These are phyloP conservation scores for Allacma fusca DNA, from an alignment of 2,888 invertebrate species.

Conservation along the genomic window DNA sequence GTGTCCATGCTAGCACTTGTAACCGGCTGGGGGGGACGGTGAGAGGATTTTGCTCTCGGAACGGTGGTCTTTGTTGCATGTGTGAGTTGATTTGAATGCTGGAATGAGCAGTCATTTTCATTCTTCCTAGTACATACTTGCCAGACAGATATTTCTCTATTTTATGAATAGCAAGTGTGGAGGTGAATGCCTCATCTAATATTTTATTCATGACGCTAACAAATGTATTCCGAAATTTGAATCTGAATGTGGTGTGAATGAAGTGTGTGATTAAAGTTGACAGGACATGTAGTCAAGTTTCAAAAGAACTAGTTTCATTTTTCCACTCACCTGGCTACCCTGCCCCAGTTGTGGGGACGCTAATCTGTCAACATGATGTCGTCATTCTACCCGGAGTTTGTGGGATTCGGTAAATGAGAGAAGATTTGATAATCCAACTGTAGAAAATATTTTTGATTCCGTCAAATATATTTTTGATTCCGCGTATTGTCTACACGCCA, in stretches of 20 bases:
- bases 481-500: no score
- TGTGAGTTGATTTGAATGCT: conserved; percentile 47
- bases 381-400: conserved; percentile 58
- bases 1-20: conserved; percentile 53
- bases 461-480: not conserved
- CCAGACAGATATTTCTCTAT: no score
- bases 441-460: not conserved
- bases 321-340: conserved; percentile 60
- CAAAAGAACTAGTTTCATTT: conserved; percentile 47
- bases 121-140: no score
- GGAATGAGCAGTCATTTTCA: not conserved
- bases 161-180: not conserved
- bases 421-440: not conserved
- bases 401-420: conserved; percentile 48
- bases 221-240: not conserved
- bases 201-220: not conserved
- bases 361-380: conserved; percentile 59
- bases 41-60: conserved; percentile 50
- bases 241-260: not conserved
- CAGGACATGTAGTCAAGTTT: conserved; percentile 44
- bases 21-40: conserved; percentile 49
- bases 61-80: conserved; percentile 55
- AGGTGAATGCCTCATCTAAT: not conserved
- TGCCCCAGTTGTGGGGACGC: conserved; percentile 56
- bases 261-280: conserved; percentile 32